Evolutionary conservation across 2,113 vertebrate species (phyloP).

Genomic region (Narcine bancroftii): DNA sequence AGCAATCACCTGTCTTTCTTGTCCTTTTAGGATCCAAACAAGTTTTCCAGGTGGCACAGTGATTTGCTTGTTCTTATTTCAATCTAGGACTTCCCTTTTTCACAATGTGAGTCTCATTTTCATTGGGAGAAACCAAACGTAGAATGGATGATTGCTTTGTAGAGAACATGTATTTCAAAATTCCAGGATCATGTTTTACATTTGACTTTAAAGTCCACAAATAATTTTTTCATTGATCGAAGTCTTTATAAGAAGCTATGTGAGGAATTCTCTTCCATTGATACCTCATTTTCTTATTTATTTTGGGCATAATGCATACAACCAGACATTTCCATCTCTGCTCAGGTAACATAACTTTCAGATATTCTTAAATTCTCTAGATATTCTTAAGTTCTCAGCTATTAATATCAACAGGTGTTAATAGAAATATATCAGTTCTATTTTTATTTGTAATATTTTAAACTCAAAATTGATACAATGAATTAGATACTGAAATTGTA

Average conservation of each 20-base stretch:
- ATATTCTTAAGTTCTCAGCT: neutral
- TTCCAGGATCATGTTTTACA: neutral
- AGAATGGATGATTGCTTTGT: no score
- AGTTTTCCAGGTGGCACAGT: no score
- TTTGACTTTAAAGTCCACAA: neutral
- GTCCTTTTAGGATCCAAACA: no score
- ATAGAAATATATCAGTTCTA: no score
- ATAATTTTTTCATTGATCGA: no score
- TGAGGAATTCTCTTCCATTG: neutral
- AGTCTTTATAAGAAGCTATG: neutral
- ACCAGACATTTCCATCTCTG: neutral
- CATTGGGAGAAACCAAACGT: no score
- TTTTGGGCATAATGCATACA: neutral
- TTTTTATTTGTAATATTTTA: slow-evolving; percentile 7
- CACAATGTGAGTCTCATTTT: no score
- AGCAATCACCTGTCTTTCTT: no score
- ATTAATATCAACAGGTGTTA: neutral
- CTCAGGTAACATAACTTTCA: neutral
- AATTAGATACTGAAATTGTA: neutral
- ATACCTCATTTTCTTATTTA: neutral
- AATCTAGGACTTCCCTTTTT: no score
- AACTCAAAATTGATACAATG: neutral
- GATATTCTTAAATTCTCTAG: neutral
- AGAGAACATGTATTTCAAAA: neutral
- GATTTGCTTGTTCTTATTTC: no score